Conservation (phyloP, 35 echinoderm and acorn worm genomes). For the Strongylocentrotus purpuratus region DNA sequence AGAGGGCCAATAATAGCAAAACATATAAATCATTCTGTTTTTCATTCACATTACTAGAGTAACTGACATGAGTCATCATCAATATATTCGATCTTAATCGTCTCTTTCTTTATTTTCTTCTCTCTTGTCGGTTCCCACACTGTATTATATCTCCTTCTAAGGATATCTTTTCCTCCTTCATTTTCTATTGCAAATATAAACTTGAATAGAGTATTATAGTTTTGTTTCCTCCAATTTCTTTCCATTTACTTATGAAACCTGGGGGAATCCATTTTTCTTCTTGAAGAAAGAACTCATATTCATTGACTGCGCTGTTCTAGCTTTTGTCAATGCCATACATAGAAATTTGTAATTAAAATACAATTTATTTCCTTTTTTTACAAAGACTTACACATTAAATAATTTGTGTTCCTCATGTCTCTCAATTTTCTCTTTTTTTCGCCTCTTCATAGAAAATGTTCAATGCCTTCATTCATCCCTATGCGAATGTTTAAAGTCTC, state of each 20-base stretch:
- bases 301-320: too few relatives aligned
- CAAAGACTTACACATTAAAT: too few relatives aligned
- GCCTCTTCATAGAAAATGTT: too few relatives aligned
- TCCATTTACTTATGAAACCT: neutral
- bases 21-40: conserved; percentile 13
- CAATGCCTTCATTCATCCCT: too few relatives aligned
- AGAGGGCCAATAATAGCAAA: neutral
- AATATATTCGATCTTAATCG: neutral
- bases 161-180: neutral
- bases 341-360: too few relatives aligned
- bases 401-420: too few relatives aligned
- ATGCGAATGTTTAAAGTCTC: too few relatives aligned
- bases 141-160: neutral
- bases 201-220: neutral
- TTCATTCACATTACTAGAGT: neutral
- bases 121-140: neutral
- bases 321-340: too few relatives aligned
- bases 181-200: neutral
- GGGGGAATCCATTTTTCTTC: too few relatives aligned
- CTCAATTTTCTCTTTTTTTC: too few relatives aligned
- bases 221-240: neutral
- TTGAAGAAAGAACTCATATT: too few relatives aligned
- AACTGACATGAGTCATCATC: neutral
- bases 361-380: too few relatives aligned
- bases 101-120: neutral